These are phyloP conservation scores for Metellina segmentata DNA, from an alignment of 2,888 invertebrate species.

Conservation along the genomic window DNA sequence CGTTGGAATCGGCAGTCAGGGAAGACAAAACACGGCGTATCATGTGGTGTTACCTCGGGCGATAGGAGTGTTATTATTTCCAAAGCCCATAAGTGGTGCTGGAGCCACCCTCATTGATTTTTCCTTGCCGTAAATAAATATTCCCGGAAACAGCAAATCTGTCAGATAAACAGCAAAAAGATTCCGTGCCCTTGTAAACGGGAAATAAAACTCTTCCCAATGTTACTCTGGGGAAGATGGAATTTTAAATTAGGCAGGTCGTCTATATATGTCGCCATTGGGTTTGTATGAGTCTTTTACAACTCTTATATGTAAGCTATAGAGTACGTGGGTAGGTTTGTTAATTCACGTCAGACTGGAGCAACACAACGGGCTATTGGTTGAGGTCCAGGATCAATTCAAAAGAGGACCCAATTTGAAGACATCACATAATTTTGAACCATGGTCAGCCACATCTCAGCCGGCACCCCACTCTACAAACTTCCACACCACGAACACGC, in stretches of 20 bases:
- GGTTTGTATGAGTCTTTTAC: slow-evolving; percentile 37
- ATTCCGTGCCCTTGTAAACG: background rate
- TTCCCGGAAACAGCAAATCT: slow-evolving; percentile 24
- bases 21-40: slow-evolving; percentile 39
- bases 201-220: slow-evolving; percentile 53
- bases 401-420: too few species aligned
- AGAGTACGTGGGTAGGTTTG: too few species aligned
- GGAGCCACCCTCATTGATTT: slow-evolving; percentile 34
- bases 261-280: slow-evolving; percentile 72
- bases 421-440: too few species aligned
- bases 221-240: slow-evolving; percentile 52
- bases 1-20: slow-evolving; percentile 20
- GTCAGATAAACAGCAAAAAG: background rate
- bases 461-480: too few species aligned
- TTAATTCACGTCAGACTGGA: too few species aligned
- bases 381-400: too few species aligned
- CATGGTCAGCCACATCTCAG: too few species aligned
- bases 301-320: too few species aligned
- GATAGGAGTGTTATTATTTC: slow-evolving; percentile 32
- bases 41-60: slow-evolving; percentile 19
- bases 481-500: too few species aligned
- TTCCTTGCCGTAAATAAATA: slow-evolving; percentile 55
- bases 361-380: too few species aligned
- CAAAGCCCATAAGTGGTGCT: slow-evolving; percentile 22
- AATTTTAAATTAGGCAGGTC: slow-evolving; percentile 65